Conservation (phyloP, 2,113 vertebrate species). For the Isurus oxyrinchus region DNA sequence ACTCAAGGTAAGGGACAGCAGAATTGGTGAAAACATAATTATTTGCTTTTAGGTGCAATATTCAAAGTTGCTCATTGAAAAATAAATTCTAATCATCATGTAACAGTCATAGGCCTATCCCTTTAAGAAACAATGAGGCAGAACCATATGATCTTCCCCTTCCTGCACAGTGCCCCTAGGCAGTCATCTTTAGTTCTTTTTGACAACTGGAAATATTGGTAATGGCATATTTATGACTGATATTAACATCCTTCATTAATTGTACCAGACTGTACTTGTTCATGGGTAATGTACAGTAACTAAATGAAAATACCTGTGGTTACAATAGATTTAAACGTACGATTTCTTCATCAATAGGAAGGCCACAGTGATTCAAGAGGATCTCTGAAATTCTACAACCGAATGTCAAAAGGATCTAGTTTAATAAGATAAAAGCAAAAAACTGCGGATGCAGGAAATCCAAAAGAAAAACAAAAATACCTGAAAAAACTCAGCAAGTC, state of each 20-base stretch:
- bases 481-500: too few relatives aligned
- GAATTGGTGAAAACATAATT: not conserved
- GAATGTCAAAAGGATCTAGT: not conserved
- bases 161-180: not conserved
- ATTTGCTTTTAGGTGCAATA: not conserved
- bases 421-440: not conserved
- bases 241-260: not conserved
- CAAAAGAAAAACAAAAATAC: too few relatives aligned
- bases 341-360: not conserved
- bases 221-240: conserved; percentile 25
- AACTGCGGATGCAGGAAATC: too few relatives aligned
- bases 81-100: not conserved
- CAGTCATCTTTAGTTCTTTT: conserved; percentile 12
- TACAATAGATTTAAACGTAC: not conserved
- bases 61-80: not conserved
- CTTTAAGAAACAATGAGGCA: not conserved
- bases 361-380: not conserved
- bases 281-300: not conserved
- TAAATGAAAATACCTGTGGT: conserved; percentile 17
- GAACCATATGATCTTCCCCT: not conserved
- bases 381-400: not conserved
- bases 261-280: conserved; percentile 16
- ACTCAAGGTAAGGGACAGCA: not conserved
- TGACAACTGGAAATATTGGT: conserved; percentile 25
- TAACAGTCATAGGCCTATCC: not conserved